Conservation (phyloP, 2,888 invertebrate species). For the Neoaliturus tenellus region DNA sequence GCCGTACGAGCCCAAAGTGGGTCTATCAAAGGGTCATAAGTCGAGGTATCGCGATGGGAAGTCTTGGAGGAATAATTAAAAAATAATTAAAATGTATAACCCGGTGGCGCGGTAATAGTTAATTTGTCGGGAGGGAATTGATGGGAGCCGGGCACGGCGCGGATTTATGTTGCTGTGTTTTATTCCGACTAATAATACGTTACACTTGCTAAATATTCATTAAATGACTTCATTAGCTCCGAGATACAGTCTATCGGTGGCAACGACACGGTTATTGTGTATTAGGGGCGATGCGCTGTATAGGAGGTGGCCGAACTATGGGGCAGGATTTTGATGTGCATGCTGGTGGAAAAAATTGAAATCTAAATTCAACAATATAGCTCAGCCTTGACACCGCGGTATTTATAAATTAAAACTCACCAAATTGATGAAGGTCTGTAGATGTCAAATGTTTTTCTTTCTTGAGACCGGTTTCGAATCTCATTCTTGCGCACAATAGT, state of each 20-base stretch:
- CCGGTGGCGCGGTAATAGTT: constrained; percentile 29
- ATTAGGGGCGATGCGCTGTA: background rate
- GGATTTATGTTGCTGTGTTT: constrained; percentile 45
- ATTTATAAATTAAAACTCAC: too few species aligned
- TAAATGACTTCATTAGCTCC: constrained; percentile 44
- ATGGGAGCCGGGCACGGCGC: constrained; percentile 25
- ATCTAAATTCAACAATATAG: too few species aligned
- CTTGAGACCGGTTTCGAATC: too few species aligned
- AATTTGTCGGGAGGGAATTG: constrained; percentile 28
- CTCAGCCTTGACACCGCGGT: too few species aligned
- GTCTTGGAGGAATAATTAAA: constrained; percentile 33
- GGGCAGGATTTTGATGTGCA: too few species aligned
- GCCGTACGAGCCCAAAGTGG: background rate
- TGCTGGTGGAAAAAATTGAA: too few species aligned
- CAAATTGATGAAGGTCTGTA: too few species aligned
- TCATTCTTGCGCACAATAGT: too few species aligned
- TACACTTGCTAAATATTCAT: constrained; percentile 49
- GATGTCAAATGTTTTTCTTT: too few species aligned
- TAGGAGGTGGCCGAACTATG: background rate
- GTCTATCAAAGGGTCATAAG: background rate
- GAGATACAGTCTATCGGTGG: constrained; percentile 25
- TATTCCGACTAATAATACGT: constrained; percentile 43
- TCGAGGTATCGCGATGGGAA: constrained; percentile 18
- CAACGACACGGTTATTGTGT: constrained; percentile 17
- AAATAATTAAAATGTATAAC: constrained; percentile 51